phyloP scores from a whole-genome alignment of 2,113 vertebrate species.

The Varanus salvator region DNA sequence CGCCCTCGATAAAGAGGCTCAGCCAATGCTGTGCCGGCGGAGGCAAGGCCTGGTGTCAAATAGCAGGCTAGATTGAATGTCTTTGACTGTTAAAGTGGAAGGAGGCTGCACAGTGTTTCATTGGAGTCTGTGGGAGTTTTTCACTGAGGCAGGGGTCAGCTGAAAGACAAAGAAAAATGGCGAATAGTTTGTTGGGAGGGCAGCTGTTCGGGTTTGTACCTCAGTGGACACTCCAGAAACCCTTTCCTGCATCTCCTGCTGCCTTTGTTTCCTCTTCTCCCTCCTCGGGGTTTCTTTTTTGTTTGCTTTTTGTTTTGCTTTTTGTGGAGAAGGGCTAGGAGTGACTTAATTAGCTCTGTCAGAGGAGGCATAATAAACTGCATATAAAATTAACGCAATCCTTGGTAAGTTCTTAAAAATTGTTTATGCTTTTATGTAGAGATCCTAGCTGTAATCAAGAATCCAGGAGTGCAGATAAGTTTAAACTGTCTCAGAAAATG shows the following conservation, averaged over 20 bases:
- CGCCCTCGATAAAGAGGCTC: slow-evolving; percentile 50
- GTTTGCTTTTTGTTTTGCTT: slow-evolving; percentile 32
- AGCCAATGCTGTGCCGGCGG: slow-evolving; percentile 78
- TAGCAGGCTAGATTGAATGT: slow-evolving; percentile 96
- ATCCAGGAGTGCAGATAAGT: slow-evolving; percentile 74
- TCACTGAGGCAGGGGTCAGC: slow-evolving; percentile 86
- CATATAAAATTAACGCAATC: slow-evolving; percentile 75
- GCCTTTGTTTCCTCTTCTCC: slow-evolving; percentile 77
- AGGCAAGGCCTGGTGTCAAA: slow-evolving; percentile 82
- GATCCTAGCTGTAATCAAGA: slow-evolving; percentile 62
- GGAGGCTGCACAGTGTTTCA: slow-evolving; percentile 86
- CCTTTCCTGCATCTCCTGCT: slow-evolving; percentile 76
- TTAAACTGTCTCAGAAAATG: slow-evolving; percentile 78
- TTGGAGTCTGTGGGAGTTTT: slow-evolving; percentile 85
- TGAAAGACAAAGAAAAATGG: slow-evolving; percentile 90
- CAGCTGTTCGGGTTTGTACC: slow-evolving; percentile 79
- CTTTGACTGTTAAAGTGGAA: slow-evolving; percentile 96
- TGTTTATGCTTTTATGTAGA: slow-evolving; percentile 58
- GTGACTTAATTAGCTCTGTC: slow-evolving; percentile 75
- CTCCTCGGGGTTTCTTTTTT: neutral
- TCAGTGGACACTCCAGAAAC: slow-evolving; percentile 75
- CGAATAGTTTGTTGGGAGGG: slow-evolving; percentile 75
- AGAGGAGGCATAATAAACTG: slow-evolving; percentile 73
- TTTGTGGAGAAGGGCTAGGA: slow-evolving; percentile 70
- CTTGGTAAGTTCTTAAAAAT: slow-evolving; percentile 73